Evolutionary conservation across 1,140 invertebrate genomes (phyloP).

Genomic region (Leucophenga varia): DNA sequence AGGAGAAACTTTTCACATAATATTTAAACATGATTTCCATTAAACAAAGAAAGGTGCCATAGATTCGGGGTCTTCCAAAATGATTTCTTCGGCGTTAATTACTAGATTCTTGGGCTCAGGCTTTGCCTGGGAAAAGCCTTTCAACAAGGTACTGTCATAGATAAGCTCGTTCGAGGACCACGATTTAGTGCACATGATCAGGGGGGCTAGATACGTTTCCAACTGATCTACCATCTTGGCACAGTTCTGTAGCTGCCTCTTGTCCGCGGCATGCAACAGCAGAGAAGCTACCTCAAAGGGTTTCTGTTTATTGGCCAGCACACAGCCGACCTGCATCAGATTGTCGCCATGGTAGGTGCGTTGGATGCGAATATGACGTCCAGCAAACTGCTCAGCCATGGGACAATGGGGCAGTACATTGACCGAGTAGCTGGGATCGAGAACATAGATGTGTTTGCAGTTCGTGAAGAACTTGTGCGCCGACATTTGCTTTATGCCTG

Average conservation of each 20-base stretch:
- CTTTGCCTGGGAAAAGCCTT: no score
- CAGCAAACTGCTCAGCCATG: not conserved
- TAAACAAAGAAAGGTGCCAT: no score
- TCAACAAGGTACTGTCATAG: no score
- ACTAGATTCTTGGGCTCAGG: no score
- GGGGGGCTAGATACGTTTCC: constrained; percentile 2
- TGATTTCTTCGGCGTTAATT: no score
- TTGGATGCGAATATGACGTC: constrained; percentile 16
- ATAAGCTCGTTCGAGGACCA: not conserved
- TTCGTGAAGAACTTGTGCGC: not conserved
- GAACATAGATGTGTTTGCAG: not conserved
- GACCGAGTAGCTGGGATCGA: not conserved
- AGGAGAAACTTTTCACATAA: no score
- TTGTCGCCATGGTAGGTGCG: not conserved
- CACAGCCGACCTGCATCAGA: constrained; percentile 2
- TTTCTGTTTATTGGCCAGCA: not conserved
- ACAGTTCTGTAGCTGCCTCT: not conserved
- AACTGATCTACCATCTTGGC: not conserved
- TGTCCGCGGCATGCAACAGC: not conserved
- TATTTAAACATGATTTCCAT: no score
- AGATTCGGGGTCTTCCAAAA: no score
- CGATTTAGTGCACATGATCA: constrained; percentile 2
- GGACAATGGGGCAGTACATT: constrained; percentile 4
- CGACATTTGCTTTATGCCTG: not conserved
- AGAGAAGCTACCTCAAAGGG: constrained; percentile 4